phyloP scores from a whole-genome alignment of 2,797 vertebrate species.

The Peromyscus attwateri region DNA sequence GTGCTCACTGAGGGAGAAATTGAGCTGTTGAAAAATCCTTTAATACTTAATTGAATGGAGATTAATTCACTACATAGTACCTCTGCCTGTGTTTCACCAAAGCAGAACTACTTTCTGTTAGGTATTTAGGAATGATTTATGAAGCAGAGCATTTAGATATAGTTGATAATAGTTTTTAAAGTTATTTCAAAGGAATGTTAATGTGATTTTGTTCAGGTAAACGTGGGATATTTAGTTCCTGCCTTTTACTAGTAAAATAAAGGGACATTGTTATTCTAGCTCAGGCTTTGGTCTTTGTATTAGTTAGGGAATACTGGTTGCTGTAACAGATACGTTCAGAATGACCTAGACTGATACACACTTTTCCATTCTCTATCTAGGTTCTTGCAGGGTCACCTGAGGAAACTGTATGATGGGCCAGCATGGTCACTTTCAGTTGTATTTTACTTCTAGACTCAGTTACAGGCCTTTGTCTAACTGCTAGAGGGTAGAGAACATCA shows the following conservation, averaged over 20 bases:
- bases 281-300: constrained; percentile 39
- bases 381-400: constrained; percentile 7
- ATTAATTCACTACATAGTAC: constrained; percentile 36
- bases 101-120: constrained; percentile 23
- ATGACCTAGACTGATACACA: background rate
- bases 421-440: background rate
- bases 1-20: background rate
- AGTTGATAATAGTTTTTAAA: background rate
- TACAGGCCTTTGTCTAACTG: background rate
- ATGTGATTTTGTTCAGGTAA: constrained; percentile 58
- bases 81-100: constrained; percentile 49
- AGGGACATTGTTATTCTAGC: constrained; percentile 17
- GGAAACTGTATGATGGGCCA: background rate
- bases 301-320: constrained; percentile 19
- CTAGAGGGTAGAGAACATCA: background rate
- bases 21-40: background rate
- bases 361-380: background rate
- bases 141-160: constrained; percentile 10
- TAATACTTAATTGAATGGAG: background rate
- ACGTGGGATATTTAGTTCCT: constrained; percentile 6
- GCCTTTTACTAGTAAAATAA: constrained; percentile 57
- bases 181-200: constrained; percentile 42
- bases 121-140: constrained; percentile 32
- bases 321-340: constrained; percentile 17
- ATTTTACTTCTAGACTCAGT: constrained; percentile 29